Conservation (phyloP, 2,888 invertebrate species). For the Xestia c-nigrum region DNA sequence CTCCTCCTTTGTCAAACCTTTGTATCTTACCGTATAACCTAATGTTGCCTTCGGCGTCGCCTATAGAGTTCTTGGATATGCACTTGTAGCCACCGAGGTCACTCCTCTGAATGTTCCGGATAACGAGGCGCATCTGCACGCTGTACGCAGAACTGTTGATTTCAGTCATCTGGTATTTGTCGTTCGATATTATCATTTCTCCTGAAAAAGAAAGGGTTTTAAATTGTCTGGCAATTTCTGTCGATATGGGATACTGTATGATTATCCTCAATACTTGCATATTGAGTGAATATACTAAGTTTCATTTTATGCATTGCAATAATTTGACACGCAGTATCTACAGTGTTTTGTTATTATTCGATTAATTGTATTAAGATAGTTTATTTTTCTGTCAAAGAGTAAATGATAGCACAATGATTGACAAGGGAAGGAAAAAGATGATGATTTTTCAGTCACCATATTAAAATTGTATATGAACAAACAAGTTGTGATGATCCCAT, state of each 20-base stretch:
- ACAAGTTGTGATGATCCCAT: conserved; percentile 9
- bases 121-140: conserved; percentile 95
- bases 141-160: conserved; percentile 95
- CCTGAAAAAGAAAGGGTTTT: conserved; percentile 88
- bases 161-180: conserved; percentile 96
- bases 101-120: conserved; percentile 93
- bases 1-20: conserved; percentile 31
- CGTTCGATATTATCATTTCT: conserved; percentile 97
- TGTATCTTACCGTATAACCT: conserved; percentile 94
- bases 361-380: conserved; percentile 6
- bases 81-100: conserved; percentile 97
- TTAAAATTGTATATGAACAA: neutral
- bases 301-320: neutral
- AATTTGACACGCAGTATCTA: neutral
- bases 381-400: no score
- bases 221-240: neutral
- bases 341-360: neutral
- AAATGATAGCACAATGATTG: no score
- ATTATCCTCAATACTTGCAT: neutral
- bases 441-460: no score
- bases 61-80: conserved; percentile 97
- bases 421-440: no score
- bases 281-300: neutral
- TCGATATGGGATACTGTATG: neutral
- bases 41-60: conserved; percentile 97